A percentile compares a stretch with the other conserved stretches of the same genome.
phyloP scores from a whole-genome alignment of 2,888 invertebrate species.

The Catocala fraxini region DNA sequence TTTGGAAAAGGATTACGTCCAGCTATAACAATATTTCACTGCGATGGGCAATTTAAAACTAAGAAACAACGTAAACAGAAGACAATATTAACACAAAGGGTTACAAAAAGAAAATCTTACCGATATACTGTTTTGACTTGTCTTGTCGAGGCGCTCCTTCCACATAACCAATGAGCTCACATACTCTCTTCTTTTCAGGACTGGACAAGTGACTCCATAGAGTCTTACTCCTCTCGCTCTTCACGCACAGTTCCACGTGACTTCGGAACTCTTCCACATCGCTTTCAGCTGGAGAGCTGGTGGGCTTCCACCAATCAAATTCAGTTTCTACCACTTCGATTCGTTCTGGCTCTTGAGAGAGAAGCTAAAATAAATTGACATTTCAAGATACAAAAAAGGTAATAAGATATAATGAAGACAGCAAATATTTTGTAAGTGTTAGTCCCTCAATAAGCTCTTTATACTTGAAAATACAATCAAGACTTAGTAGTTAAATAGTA shows the following conservation, averaged over 20 bases:
- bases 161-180: constrained; percentile 89
- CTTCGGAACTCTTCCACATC: constrained; percentile 56
- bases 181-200: constrained; percentile 88
- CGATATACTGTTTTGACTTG: constrained; percentile 87
- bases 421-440: no score
- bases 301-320: constrained; percentile 81
- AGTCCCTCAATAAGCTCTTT: no score
- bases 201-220: constrained; percentile 89
- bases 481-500: no score
- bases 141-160: constrained; percentile 84
- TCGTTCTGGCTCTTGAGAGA: constrained; percentile 77
- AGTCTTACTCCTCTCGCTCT: constrained; percentile 84
- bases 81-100: no score
- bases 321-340: constrained; percentile 82
- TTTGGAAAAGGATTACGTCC: no score
- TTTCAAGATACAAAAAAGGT: no score
- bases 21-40: no score
- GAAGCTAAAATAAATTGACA: no score
- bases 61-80: no score
- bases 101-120: constrained; percentile 59
- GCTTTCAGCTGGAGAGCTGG: constrained; percentile 62
- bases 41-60: no score
- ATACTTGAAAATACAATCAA: no score
- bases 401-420: no score
- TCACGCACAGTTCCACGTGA: constrained; percentile 82